phyloP scores from a whole-genome alignment of 2,113 vertebrate genomes.

The Oncorhynchus mykiss region DNA sequence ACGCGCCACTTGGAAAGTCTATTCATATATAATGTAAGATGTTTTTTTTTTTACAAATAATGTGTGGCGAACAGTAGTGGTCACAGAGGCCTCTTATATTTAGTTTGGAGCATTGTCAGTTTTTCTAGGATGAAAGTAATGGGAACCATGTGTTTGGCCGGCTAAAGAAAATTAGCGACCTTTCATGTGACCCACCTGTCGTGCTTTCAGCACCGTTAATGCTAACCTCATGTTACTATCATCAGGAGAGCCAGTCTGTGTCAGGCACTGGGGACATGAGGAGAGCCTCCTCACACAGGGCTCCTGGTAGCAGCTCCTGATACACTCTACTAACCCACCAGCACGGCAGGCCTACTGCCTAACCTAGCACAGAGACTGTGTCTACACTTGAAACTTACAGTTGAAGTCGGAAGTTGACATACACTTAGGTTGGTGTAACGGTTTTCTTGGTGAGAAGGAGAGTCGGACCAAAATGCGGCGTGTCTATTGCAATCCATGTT shows the following conservation, averaged over 20 bases:
- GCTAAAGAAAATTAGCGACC: slow-evolving; percentile 81
- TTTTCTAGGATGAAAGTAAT: slow-evolving; percentile 83
- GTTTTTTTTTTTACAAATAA: slow-evolving; percentile 44
- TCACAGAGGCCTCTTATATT: slow-evolving; percentile 61
- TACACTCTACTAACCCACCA: background rate
- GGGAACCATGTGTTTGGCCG: slow-evolving; percentile 83
- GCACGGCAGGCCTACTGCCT: background rate
- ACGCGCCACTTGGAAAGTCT: slow-evolving; percentile 36
- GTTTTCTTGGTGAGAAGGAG: too few species aligned
- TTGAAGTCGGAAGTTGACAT: too few species aligned
- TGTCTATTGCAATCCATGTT: too few species aligned
- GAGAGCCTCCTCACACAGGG: slow-evolving; percentile 30
- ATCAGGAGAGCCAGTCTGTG: slow-evolving; percentile 68
- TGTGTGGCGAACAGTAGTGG: slow-evolving; percentile 55
- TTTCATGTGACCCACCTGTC: slow-evolving; percentile 89
- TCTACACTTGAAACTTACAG: too few species aligned
- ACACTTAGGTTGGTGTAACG: too few species aligned
- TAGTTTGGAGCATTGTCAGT: slow-evolving; percentile 82
- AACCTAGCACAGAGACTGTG: slow-evolving; percentile 18
- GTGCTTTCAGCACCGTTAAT: slow-evolving; percentile 82
- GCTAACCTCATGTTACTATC: slow-evolving; percentile 77
- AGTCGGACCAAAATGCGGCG: too few species aligned
- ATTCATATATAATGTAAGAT: slow-evolving; percentile 58
- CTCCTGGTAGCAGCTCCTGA: background rate
- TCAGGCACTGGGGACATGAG: slow-evolving; percentile 51